Base-by-base conservation (phyloP, 1,140 invertebrate genomes). In the Diplogasteroides magnus region DNA sequence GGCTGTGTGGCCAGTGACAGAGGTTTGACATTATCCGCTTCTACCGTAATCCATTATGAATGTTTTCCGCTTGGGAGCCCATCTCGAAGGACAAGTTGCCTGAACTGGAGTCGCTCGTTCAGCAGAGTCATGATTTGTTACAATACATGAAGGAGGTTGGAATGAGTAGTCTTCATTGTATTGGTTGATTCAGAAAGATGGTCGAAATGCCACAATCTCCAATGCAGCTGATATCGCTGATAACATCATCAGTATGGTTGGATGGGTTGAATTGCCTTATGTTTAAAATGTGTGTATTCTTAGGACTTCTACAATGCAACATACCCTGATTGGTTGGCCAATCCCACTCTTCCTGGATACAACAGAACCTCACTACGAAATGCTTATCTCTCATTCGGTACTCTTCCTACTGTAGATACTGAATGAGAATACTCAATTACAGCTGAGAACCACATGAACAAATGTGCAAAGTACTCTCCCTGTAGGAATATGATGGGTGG, bases 161-260 rank as follows among this genome's bases (percentile, higher is more conserved):
- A 48, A n/a, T n/a, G 37, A 48, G 6, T 48, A 19, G 19, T 48
- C 37, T 48, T 48, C 19, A 19, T 11, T 48, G 6, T 48, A 48
- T 48, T 19, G 6, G 6, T 48, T 19, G 6, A 11, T 48, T 19
- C 37, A 48, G 37, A 48, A 48, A 19, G 37, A 48, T 19, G 37
- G 37, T 48, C 37, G 37, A 6, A 19, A 48, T 19, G 6, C 37
- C 6, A 48, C 37, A 6, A 48, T 48, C 37, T 11, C 73, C 60
- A 67, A 75, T 27, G 69, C 64, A 23, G 74, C 74, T 23, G 74
- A 75, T 58, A 58, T 76, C 58, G 74, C 74, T 58, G 74, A 75
- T 64, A 76, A 75, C 60, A 31, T 75, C 23, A 69, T 75, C 56
- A 64, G 72, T 57, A 76, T 76, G 32, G 74, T 71, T 62, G 0